Evolutionary conservation across 2,888 invertebrate species (phyloP).

Genomic region (Cistogaster globosa): DNA sequence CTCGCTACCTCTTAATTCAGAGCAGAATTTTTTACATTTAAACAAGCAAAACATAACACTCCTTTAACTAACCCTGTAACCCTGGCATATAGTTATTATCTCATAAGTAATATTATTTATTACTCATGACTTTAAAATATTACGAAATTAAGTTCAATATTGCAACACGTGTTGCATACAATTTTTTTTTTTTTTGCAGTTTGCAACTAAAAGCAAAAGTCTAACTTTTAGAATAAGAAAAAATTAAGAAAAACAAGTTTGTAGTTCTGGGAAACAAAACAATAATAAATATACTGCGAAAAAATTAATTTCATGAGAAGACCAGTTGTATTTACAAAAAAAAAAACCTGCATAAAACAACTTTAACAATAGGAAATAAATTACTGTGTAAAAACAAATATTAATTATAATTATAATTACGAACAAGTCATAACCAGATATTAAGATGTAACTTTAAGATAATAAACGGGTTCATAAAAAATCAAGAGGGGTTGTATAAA

Average conservation of each 20-base stretch:
- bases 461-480: not conserved
- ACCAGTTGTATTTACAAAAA: conserved; percentile 17
- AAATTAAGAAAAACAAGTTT: conserved; percentile 6
- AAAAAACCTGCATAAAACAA: conserved; percentile 11
- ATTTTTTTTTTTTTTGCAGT: not conserved
- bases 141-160: conserved; percentile 24
- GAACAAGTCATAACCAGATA: conserved; percentile 22
- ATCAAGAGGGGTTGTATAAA: too few relatives aligned
- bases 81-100: too few relatives aligned
- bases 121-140: too few relatives aligned
- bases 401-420: conserved; percentile 32
- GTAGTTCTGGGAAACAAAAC: conserved; percentile 35
- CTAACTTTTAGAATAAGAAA: not conserved
- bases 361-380: conserved; percentile 47
- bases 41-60: too few relatives aligned
- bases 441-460: not conserved
- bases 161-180: conserved; percentile 46
- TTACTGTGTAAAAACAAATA: conserved; percentile 3
- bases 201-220: not conserved
- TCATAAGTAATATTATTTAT: too few relatives aligned
- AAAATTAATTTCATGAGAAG: conserved; percentile 47
- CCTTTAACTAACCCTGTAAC: too few relatives aligned
- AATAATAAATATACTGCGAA: not conserved
- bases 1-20: too few relatives aligned
- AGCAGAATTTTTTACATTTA: too few relatives aligned